A percentile compares a stretch with the other conserved stretches of the same genome.
Conservation (phyloP, 2,113 vertebrate genomes). For the Heterotis niloticus region DNA sequence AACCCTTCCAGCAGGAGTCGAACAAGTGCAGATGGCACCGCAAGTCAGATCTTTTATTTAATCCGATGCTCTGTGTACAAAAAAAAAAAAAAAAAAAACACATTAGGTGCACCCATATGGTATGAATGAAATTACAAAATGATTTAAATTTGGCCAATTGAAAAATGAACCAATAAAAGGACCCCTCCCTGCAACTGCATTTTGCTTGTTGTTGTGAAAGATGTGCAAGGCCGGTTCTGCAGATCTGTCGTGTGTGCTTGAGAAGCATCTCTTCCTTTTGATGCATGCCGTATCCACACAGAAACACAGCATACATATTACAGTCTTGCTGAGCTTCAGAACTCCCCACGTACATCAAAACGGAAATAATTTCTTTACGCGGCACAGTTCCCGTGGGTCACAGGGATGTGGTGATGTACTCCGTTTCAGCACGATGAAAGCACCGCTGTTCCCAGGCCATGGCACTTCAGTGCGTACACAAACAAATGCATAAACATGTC, state of each 20-base stretch:
- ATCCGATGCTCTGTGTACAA: neutral
- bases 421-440: constrained; percentile 1
- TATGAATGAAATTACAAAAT: neutral
- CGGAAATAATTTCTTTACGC: neutral
- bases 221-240: too few relatives aligned
- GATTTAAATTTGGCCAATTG: neutral
- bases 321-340: neutral
- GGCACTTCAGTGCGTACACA: neutral
- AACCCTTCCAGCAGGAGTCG: neutral
- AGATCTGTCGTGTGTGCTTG: neutral
- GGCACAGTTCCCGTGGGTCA: neutral
- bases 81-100: neutral
- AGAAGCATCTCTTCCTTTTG: neutral
- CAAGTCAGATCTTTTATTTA: neutral
- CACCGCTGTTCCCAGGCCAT: neutral
- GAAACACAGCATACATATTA: constrained; percentile 1
- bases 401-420: constrained; percentile 12
- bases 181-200: neutral
- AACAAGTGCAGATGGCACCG: constrained; percentile 34
- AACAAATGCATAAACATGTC: neutral
- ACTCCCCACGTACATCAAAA: neutral
- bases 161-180: neutral
- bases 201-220: neutral
- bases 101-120: neutral
- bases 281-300: neutral